These are phyloP conservation scores for Scelioninae gen. 1 DNA, from an alignment of 2,888 invertebrate species.

Conservation along the genomic window DNA sequence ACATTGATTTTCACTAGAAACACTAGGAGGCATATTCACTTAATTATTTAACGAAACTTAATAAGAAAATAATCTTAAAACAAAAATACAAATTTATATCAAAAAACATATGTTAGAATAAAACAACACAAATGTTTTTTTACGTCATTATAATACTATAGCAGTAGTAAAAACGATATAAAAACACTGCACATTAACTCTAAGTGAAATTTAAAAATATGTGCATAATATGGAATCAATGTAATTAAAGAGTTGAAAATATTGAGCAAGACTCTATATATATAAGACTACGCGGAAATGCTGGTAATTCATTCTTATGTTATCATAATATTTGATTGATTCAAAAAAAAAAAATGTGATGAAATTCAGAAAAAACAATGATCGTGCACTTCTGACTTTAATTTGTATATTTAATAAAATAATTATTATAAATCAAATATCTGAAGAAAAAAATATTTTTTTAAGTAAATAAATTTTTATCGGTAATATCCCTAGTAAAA, in stretches of 20 bases:
- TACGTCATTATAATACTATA: background rate
- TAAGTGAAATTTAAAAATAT: background rate
- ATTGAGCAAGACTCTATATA: background rate
- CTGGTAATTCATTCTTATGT: constrained; percentile 1
- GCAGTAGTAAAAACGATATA: background rate
- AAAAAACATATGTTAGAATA: background rate
- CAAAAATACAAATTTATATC: background rate
- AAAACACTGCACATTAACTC: background rate
- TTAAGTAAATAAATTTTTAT: too few relatives aligned
- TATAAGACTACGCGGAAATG: background rate
- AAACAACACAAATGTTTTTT: too few relatives aligned
- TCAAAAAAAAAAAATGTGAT: constrained; percentile 1
- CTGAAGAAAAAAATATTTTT: too few relatives aligned
- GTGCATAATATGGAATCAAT: background rate
- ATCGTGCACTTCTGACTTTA: background rate
- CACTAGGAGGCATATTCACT: background rate
- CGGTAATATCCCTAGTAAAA: too few relatives aligned
- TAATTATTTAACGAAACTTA: background rate
- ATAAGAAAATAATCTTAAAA: background rate
- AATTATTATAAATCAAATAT: too few relatives aligned
- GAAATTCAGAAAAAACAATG: constrained; percentile 5
- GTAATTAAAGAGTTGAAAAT: background rate
- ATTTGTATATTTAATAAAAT: too few relatives aligned
- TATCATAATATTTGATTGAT: background rate
- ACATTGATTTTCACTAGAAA: background rate